Conservation (phyloP, 2,797 vertebrate species). For the Chaunax sp. region DNA sequence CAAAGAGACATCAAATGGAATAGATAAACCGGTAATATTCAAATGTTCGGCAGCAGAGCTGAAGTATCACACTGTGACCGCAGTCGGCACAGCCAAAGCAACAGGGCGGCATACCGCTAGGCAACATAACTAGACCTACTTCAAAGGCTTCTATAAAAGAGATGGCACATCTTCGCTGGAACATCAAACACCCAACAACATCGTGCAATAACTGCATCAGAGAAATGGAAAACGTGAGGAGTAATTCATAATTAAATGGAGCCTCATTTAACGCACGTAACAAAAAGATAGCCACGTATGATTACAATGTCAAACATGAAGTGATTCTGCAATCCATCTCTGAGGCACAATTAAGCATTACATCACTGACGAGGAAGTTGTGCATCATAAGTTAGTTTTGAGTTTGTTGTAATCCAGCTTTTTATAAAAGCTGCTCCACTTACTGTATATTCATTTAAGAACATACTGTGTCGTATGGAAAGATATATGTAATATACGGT, state of each 20-base stretch:
- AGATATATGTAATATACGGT: conserved; percentile 13
- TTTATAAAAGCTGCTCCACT: conserved; percentile 2
- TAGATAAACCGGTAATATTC: conserved; percentile 52
- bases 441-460: not conserved
- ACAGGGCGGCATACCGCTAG: conserved; percentile 41
- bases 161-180: conserved; percentile 67
- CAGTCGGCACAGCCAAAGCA: conserved; percentile 56
- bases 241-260: conserved; percentile 57
- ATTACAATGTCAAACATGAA: conserved; percentile 20
- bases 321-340: conserved; percentile 23
- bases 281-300: conserved; percentile 30
- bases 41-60: conserved; percentile 46
- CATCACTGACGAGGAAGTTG: no score
- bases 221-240: conserved; percentile 36
- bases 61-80: conserved; percentile 69
- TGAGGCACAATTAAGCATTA: conserved; percentile 4
- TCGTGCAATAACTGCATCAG: conserved; percentile 73
- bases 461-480: not conserved
- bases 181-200: conserved; percentile 75
- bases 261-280: conserved; percentile 20
- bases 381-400: no score
- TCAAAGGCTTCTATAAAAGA: conserved; percentile 76
- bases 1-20: conserved; percentile 72
- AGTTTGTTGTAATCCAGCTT: no score
- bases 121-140: conserved; percentile 59